A percentile compares a stretch with the other conserved stretches of the same genome.
These are phyloP conservation scores for Falcaria lacertinaria DNA, from an alignment of 2,888 invertebrate genomes.

Conservation along the genomic window DNA sequence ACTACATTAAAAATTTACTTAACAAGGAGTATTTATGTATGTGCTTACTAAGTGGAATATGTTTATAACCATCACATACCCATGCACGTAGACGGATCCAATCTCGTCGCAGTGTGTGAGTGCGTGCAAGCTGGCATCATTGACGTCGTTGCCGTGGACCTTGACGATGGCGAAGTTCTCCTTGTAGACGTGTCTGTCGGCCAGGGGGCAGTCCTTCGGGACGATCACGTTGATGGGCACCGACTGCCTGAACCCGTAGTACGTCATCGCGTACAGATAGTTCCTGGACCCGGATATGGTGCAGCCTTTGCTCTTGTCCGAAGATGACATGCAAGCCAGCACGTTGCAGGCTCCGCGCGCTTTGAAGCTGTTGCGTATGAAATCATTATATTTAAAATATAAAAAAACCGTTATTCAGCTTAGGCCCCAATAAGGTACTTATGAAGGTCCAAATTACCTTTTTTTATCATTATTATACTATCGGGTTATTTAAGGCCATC, in stretches of 20 bases:
- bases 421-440: no score
- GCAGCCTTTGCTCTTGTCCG: constrained; percentile 39
- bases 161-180: constrained; percentile 46
- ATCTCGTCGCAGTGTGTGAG: constrained; percentile 39
- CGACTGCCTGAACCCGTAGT: constrained; percentile 40
- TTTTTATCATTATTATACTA: no score
- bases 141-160: constrained; percentile 35
- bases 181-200: constrained; percentile 36
- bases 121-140: constrained; percentile 42
- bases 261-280: constrained; percentile 40
- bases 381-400: neutral
- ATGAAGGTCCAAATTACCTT: no score
- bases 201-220: constrained; percentile 37
- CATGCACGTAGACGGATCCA: constrained; percentile 40
- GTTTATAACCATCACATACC: constrained; percentile 26
- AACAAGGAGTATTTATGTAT: no score
- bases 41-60: no score
- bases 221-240: constrained; percentile 44
- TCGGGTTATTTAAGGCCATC: no score
- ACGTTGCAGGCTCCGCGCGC: constrained; percentile 47
- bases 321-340: constrained; percentile 27
- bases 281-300: constrained; percentile 44
- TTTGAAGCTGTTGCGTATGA: constrained; percentile 33
- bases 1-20: no score
- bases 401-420: no score